Percentiles rank a stretch among this genome's conserved stretches.
Evolutionary conservation across 2,113 vertebrate species (phyloP).

Genomic region (Nyctereutes procyonoides): DNA sequence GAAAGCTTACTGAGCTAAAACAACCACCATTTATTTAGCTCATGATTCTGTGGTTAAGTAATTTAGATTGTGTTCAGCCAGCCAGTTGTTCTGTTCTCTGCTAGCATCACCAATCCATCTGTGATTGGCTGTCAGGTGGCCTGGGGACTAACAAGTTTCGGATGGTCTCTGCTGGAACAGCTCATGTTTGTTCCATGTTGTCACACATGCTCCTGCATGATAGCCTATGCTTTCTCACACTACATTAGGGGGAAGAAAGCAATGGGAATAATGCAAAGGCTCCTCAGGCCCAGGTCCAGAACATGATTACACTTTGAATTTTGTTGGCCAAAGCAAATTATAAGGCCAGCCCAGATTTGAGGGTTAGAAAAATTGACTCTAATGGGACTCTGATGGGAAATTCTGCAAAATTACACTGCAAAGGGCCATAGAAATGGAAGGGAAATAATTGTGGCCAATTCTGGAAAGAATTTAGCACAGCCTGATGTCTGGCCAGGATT

Average conservation of each 20-base stretch:
- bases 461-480: background rate
- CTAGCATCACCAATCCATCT: background rate
- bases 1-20: background rate
- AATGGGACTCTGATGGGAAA: background rate
- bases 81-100: background rate
- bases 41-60: background rate
- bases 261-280: background rate
- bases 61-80: background rate
- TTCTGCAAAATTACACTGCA: background rate
- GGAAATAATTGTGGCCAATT: conserved; percentile 6
- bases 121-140: background rate
- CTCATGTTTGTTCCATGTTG: background rate
- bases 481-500: background rate
- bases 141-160: background rate
- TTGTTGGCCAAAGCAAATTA: background rate
- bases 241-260: background rate
- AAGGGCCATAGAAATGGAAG: background rate
- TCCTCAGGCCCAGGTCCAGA: background rate
- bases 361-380: background rate
- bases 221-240: background rate
- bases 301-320: background rate
- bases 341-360: background rate
- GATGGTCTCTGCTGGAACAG: background rate
- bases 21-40: background rate
- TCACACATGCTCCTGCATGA: background rate